A percentile compares a stretch with the other conserved stretches of the same genome.
These are phyloP conservation scores for Drosophila fulvimacula DNA, from an alignment of 2,888 invertebrate genomes.

Conservation along the genomic window DNA sequence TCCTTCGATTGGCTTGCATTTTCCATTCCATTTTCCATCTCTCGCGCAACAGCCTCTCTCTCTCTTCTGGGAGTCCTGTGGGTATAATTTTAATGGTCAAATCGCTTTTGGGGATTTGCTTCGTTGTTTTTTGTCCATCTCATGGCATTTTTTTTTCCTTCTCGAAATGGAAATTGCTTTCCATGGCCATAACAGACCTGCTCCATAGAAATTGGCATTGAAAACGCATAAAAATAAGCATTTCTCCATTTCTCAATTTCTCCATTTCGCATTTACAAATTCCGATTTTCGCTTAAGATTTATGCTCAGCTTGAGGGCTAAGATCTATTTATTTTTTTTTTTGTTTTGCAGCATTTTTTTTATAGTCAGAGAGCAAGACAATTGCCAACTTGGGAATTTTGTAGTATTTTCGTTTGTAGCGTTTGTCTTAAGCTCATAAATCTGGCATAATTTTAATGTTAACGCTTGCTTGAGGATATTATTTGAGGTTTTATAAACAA, in stretches of 20 bases:
- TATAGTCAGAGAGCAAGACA: slow-evolving; percentile 19
- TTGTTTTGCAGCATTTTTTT: slow-evolving; percentile 41
- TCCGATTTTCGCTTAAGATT: slow-evolving; percentile 52
- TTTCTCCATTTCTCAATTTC: slow-evolving; percentile 70
- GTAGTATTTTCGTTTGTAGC: slow-evolving; percentile 1
- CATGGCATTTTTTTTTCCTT: neutral
- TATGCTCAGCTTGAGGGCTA: slow-evolving; percentile 39
- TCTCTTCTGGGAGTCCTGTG: slow-evolving; percentile 66
- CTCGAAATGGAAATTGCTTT: slow-evolving; percentile 75
- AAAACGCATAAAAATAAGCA: slow-evolving; percentile 77
- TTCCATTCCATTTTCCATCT: slow-evolving; percentile 29
- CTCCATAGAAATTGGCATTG: slow-evolving; percentile 57
- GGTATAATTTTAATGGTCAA: slow-evolving; percentile 84
- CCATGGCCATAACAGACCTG: slow-evolving; percentile 25
- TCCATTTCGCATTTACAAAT: slow-evolving; percentile 75
- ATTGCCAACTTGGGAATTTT: slow-evolving; percentile 72
- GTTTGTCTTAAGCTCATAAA: slow-evolving; percentile 12
- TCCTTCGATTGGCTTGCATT: neutral
- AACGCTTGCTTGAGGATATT: neutral
- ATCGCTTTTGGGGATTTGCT: slow-evolving; percentile 69
- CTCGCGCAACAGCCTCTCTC: neutral
- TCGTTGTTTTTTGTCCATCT: slow-evolving; percentile 18
- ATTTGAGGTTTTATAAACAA: neutral
- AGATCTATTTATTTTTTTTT: slow-evolving; percentile 14
- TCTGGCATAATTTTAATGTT: slow-evolving; percentile 22